Evolutionary conservation across 2,888 invertebrate genomes (phyloP), one percentile per base, ranked within the genome.

Genomic region (Cacoxenus indagator): DNA sequence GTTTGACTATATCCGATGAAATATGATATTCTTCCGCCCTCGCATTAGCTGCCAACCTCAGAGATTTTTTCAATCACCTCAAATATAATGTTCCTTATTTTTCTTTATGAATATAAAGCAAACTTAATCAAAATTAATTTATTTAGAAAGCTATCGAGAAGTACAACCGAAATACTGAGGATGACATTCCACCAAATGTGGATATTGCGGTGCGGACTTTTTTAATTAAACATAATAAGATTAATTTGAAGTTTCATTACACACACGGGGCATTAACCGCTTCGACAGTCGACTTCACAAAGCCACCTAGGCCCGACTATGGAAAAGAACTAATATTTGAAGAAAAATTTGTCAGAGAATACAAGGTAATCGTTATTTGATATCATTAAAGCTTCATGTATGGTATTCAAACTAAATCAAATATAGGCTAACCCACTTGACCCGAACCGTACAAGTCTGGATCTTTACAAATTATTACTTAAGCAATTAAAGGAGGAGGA

Each of bases 281-380:
- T 2, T 83, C 85, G 11, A 92, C 91, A 0, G 90, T 93, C 48
- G 90, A 88, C 64, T 95, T 92, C 76, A 88, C 90, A 1, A 94
- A 94, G 78, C 94, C 95, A 0, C 91, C 92, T 4, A 86, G 91
- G 66, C 91, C 92, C 0, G 93, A 95, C 78, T 92, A 93, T 77
- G 93, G 93, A 0, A 91, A 93, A 4, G 91, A 91, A 75, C 89
- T 93, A 9, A 84, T 89, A 46, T 93, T 91, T 74, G 90, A 92
- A 82, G 91, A 92, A 0, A 90, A 91, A 3, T 90, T 92, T 72
- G 92, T 92, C 0, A 89, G 90, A 22, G 91, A 91, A 43, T 94
- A 93, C 78, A 91, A 92, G 78, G 93, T 92, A 84, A 87, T 87
- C 11, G 24, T 5, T 46, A 48, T 19, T 17, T 65, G 6, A 11